Percentiles rank a stretch among this genome's conserved stretches.
phyloP scores from a whole-genome alignment of 2,113 vertebrate genomes.

The Hoplias malabaricus region DNA sequence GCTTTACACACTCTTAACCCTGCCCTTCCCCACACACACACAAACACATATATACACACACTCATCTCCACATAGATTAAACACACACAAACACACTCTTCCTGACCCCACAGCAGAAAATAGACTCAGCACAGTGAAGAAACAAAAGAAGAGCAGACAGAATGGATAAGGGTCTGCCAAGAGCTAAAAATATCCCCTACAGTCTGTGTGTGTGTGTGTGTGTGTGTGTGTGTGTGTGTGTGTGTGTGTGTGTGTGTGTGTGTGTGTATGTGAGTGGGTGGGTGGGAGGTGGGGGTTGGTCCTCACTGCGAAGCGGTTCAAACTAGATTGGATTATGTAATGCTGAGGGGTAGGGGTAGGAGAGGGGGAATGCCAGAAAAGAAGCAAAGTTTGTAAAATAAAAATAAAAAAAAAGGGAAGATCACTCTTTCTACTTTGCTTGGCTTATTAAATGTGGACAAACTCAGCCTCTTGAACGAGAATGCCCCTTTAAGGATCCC shows the following conservation, averaged over 20 bases:
- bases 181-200: slow-evolving; percentile 53
- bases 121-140: slow-evolving; percentile 33
- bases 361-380: slow-evolving; percentile 21
- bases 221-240: slow-evolving; percentile 27
- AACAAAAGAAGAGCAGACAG: slow-evolving; percentile 31
- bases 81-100: slow-evolving; percentile 16
- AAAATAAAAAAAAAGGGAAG: background rate
- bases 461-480: background rate
- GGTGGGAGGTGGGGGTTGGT: too few relatives aligned
- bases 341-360: background rate
- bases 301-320: background rate
- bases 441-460: background rate
- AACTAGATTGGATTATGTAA: slow-evolving; percentile 13
- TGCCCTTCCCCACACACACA: background rate
- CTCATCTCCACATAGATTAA: slow-evolving; percentile 12
- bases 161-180: slow-evolving; percentile 35
- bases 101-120: slow-evolving; percentile 49
- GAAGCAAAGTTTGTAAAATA: slow-evolving; percentile 8
- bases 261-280: background rate
- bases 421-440: background rate
- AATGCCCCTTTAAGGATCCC: background rate
- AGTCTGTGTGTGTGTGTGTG: slow-evolving; percentile 13
- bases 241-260: slow-evolving; percentile 5
- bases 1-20: slow-evolving; percentile 7
- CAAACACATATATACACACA: background rate